phyloP scores from a whole-genome alignment of 2,113 vertebrate species.

The Colistium nudipinnis region DNA sequence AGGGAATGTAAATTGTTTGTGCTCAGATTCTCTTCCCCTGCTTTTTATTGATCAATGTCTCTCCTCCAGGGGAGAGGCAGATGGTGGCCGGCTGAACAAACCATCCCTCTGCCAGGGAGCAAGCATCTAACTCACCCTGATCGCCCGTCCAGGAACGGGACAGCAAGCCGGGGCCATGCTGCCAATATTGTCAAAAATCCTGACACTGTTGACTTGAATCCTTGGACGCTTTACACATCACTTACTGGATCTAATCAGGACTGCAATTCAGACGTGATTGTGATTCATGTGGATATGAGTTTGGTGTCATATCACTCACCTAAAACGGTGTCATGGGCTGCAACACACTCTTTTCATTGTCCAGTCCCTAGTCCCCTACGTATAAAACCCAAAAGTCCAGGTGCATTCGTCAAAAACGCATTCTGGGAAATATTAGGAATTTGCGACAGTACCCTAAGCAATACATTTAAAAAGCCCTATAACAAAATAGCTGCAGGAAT shows the following conservation, averaged over 20 bases:
- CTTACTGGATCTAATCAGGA: not conserved
- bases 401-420: not conserved
- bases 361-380: not conserved
- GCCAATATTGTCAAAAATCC: conserved; percentile 5
- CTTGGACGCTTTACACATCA: not conserved
- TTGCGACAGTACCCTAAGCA: not conserved
- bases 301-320: conserved; percentile 17
- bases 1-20: conserved; percentile 1
- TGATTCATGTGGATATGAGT: conserved; percentile 19
- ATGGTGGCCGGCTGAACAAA: not conserved
- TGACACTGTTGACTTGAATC: not conserved
- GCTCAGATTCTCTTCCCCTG: not conserved
- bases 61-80: not conserved
- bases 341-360: not conserved
- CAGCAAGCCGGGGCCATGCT: not conserved
- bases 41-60: not conserved
- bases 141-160: not conserved
- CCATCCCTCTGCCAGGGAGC: not conserved
- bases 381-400: not conserved
- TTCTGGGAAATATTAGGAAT: not conserved
- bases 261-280: conserved; percentile 15
- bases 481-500: conserved; percentile 7
- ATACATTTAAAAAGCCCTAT: not conserved
- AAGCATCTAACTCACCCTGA: conserved; percentile 15
- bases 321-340: not conserved